Evolutionary conservation across 2,888 invertebrate genomes (phyloP).

Genomic region (Spilarctia lutea): DNA sequence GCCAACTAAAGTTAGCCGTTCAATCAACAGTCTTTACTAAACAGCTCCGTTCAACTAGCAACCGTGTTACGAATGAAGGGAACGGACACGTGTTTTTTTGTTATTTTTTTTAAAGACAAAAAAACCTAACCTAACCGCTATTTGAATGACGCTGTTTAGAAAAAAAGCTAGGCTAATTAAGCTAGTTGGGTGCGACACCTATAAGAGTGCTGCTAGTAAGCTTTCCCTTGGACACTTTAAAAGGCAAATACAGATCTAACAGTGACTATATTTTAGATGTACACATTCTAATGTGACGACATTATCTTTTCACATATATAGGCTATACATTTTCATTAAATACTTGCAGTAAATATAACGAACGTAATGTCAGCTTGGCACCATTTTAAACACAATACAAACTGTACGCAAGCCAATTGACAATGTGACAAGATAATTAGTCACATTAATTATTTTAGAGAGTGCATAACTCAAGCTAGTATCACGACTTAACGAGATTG

Average conservation of each 20-base stretch:
- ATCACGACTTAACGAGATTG: slow-evolving; percentile 38
- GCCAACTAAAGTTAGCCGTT: no score
- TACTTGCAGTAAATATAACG: slow-evolving; percentile 37
- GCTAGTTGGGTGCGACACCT: background rate
- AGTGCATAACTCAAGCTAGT: slow-evolving; percentile 64
- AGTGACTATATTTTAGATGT: slow-evolving; percentile 47
- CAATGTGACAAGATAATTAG: slow-evolving; percentile 47
- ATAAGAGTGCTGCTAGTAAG: background rate
- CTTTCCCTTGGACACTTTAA: background rate
- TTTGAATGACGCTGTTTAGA: no score
- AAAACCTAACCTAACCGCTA: no score
- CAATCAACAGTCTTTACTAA: no score
- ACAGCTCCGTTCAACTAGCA: no score
- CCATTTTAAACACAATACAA: slow-evolving; percentile 43
- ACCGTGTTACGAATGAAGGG: no score
- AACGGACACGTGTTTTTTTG: background rate
- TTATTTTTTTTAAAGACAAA: no score
- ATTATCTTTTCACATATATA: slow-evolving; percentile 48
- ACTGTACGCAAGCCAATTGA: slow-evolving; percentile 43
- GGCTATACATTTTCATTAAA: slow-evolving; percentile 38
- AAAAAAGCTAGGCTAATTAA: no score
- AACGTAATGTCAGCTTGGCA: slow-evolving; percentile 52
- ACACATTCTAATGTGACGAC: slow-evolving; percentile 53
- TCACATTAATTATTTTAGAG: slow-evolving; percentile 53
- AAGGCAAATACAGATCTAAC: slow-evolving; percentile 20